Evolutionary conservation across 2,888 invertebrate species (phyloP).

Genomic region (Euzophera pinguis): DNA sequence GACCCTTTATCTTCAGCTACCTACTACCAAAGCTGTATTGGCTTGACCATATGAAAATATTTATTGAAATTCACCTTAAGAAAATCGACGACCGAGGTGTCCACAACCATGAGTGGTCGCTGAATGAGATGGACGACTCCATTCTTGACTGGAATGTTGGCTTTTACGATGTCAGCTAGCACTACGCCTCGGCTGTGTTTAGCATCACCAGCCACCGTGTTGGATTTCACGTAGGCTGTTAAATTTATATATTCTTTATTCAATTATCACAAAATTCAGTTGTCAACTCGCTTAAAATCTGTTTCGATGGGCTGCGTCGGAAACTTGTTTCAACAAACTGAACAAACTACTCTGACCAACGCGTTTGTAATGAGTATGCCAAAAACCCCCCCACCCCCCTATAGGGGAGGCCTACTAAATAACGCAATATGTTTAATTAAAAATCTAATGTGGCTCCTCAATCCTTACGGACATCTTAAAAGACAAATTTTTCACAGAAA

Average conservation of each 20-base stretch:
- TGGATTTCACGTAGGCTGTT: slow-evolving; percentile 91
- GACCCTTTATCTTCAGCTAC: too few relatives aligned
- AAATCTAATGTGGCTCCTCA: too few relatives aligned
- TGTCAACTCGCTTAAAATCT: too few relatives aligned
- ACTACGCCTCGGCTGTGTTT: slow-evolving; percentile 91
- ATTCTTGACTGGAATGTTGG: slow-evolving; percentile 94
- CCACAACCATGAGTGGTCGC: slow-evolving; percentile 94
- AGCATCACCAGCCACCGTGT: slow-evolving; percentile 88
- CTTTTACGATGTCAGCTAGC: slow-evolving; percentile 91
- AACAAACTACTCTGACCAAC: too few relatives aligned
- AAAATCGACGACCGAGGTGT: slow-evolving; percentile 91
- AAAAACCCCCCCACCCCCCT: too few relatives aligned
- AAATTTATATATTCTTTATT: slow-evolving; percentile 25
- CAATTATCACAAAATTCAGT: too few relatives aligned
- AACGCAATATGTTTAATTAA: too few relatives aligned
- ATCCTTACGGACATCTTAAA: too few relatives aligned
- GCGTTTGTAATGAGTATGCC: too few relatives aligned
- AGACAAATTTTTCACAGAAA: not conserved
- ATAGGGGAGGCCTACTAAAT: too few relatives aligned
- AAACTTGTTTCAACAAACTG: too few relatives aligned
- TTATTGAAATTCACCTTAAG: slow-evolving; percentile 82
- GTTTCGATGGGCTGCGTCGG: too few relatives aligned
- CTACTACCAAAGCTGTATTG: not conserved
- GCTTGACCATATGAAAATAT: not conserved
- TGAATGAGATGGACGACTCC: slow-evolving; percentile 96